Evolutionary conservation across 2,888 invertebrate species (phyloP).

Genomic region (Drosophila aldrichi): DNA sequence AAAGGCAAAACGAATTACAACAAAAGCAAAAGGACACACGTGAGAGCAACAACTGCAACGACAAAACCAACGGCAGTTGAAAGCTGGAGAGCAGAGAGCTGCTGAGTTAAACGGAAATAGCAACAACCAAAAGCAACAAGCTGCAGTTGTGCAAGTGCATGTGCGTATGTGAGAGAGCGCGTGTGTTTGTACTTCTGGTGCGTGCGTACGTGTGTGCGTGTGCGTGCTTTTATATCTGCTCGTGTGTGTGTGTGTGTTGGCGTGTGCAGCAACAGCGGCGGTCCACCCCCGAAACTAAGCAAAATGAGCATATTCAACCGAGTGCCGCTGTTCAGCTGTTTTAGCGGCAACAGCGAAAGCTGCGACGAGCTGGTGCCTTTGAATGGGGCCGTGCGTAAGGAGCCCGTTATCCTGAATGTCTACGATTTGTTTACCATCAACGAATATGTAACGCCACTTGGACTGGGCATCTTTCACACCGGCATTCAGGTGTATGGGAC

Average conservation of each 20-base stretch:
- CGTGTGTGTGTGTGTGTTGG: neutral
- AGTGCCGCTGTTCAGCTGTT: conserved; percentile 35
- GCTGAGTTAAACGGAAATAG: neutral
- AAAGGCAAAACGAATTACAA: neutral
- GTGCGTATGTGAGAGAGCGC: neutral
- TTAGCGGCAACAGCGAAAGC: conserved; percentile 11
- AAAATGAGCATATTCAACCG: conserved; percentile 22
- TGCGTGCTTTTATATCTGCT: neutral
- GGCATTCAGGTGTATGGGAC: conserved; percentile 95
- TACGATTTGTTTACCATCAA: conserved; percentile 98
- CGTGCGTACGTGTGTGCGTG: neutral
- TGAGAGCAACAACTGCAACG: neutral
- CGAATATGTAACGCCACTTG: conserved; percentile 96
- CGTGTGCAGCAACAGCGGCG: neutral
- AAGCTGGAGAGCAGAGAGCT: neutral
- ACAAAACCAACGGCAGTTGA: neutral
- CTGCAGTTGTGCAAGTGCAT: conserved; percentile 2
- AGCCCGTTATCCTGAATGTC: conserved; percentile 96
- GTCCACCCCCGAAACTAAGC: neutral
- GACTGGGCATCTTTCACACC: conserved; percentile 98
- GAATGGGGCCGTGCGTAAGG: conserved; percentile 68
- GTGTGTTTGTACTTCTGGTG: neutral
- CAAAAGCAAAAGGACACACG: neutral
- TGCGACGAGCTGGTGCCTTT: conserved; percentile 28
- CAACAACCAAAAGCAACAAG: neutral